phyloP scores from a whole-genome alignment of 1,140 invertebrate species.

The Semibalanus balanoides region DNA sequence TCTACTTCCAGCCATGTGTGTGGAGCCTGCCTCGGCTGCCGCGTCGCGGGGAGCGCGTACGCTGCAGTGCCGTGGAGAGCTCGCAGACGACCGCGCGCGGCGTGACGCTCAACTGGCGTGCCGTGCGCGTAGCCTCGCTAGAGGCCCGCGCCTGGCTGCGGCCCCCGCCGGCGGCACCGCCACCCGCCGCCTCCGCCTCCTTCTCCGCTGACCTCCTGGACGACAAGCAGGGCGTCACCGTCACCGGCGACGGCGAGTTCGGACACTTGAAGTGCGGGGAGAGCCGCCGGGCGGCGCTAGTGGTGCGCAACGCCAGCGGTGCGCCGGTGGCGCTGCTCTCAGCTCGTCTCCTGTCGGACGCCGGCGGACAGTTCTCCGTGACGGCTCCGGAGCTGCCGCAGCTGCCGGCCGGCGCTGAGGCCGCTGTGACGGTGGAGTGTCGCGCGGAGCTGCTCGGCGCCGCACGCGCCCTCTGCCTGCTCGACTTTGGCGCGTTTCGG shows the following conservation, averaged over 20 bases:
- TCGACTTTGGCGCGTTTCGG: slow-evolving; percentile 39
- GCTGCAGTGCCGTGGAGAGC: slow-evolving; percentile 7
- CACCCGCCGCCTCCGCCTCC: not conserved
- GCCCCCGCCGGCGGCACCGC: too few relatives aligned
- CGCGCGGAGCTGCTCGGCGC: slow-evolving; percentile 38
- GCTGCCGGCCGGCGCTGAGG: not conserved
- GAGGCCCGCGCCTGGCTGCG: slow-evolving; percentile 1
- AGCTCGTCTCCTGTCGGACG: not conserved
- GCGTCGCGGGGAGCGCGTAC: slow-evolving; percentile 5
- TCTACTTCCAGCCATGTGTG: not conserved
- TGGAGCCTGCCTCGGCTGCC: not conserved
- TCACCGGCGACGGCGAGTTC: not conserved
- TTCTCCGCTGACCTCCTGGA: not conserved
- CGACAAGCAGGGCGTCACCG: not conserved
- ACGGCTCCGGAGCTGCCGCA: not conserved
- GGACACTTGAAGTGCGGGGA: not conserved
- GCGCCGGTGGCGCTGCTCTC: not conserved
- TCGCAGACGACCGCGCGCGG: not conserved
- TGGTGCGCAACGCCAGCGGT: not conserved
- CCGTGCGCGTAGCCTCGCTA: not conserved
- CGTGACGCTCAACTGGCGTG: not conserved
- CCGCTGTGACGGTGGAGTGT: slow-evolving; percentile 12
- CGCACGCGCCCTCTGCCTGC: slow-evolving; percentile 41
- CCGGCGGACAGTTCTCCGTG: not conserved
- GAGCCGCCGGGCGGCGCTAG: not conserved